These are phyloP conservation scores for Nowickia ferox DNA, from an alignment of 2,888 invertebrate species.

Conservation along the genomic window DNA sequence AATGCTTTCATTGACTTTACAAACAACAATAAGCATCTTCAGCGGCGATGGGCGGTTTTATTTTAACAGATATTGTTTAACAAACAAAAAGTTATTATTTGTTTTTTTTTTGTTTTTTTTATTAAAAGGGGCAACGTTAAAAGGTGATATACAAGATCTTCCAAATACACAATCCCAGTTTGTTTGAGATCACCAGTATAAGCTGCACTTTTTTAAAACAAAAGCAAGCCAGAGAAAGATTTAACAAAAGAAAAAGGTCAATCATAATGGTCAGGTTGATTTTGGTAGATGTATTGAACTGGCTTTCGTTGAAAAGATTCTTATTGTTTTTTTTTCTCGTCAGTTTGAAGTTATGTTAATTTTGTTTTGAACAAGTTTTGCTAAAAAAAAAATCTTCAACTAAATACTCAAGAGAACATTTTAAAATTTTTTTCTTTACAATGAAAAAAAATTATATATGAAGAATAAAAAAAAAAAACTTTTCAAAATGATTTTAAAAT, in stretches of 20 bases:
- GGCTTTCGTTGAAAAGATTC: conserved; percentile 34
- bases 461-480: too few relatives aligned
- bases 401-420: conserved; percentile 35
- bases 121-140: conserved; percentile 45
- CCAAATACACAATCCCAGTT: conserved; percentile 22
- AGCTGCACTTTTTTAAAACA: conserved; percentile 34
- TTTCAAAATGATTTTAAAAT: conserved; percentile 44
- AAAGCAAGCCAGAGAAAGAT: conserved; percentile 44
- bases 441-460: background rate
- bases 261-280: conserved; percentile 72
- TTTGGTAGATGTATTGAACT: conserved; percentile 61
- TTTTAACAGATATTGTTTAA: conserved; percentile 81
- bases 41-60: conserved; percentile 81
- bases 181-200: conserved; percentile 4
- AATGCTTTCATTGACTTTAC: conserved; percentile 71
- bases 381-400: conserved; percentile 26
- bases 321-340: conserved; percentile 15
- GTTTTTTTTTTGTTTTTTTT: background rate
- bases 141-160: conserved; percentile 70
- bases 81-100: conserved; percentile 38
- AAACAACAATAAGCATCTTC: conserved; percentile 73
- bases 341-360: conserved; percentile 66
- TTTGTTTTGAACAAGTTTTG: conserved; percentile 41
- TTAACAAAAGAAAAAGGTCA: conserved; percentile 67
- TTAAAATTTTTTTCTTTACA: conserved; percentile 27